Evolutionary conservation across 1,140 invertebrate genomes (phyloP).

Genomic region (Orius laevigatus): DNA sequence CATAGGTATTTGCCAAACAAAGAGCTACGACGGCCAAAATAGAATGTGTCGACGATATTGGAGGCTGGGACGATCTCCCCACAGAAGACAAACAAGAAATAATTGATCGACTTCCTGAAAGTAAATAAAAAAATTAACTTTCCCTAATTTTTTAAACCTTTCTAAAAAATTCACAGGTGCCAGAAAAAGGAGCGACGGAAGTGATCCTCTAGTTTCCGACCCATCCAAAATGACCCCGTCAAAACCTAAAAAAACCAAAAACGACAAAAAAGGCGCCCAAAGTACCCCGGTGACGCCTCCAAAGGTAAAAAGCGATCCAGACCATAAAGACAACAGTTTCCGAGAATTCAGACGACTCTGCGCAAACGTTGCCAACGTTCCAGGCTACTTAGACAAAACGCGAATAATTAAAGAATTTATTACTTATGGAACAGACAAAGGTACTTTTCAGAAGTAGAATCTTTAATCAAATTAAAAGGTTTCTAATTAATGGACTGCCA

Average conservation of each 20-base stretch:
- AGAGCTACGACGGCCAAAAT: constrained; percentile 65
- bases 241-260: constrained; percentile 17
- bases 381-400: constrained; percentile 71
- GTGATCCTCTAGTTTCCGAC: not conserved
- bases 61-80: constrained; percentile 50
- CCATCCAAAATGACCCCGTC: not conserved
- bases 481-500: no score
- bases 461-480: no score
- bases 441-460: constrained; percentile 20
- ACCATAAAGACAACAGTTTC: constrained; percentile 50
- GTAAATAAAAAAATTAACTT: not conserved
- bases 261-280: constrained; percentile 6
- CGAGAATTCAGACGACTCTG: constrained; percentile 62
- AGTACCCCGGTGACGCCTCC: no score
- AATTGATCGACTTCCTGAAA: constrained; percentile 28
- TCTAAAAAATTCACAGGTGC: constrained; percentile 4
- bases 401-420: constrained; percentile 53
- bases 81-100: constrained; percentile 51
- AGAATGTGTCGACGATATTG: constrained; percentile 59
- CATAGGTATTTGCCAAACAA: constrained; percentile 48
- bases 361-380: constrained; percentile 52
- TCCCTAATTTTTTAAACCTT: not conserved
- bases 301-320: not conserved
- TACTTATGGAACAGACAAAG: constrained; percentile 40
- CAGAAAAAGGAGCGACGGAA: not conserved